phyloP scores from a whole-genome alignment of 1,140 invertebrate genomes.

The Tenebrio molitor region DNA sequence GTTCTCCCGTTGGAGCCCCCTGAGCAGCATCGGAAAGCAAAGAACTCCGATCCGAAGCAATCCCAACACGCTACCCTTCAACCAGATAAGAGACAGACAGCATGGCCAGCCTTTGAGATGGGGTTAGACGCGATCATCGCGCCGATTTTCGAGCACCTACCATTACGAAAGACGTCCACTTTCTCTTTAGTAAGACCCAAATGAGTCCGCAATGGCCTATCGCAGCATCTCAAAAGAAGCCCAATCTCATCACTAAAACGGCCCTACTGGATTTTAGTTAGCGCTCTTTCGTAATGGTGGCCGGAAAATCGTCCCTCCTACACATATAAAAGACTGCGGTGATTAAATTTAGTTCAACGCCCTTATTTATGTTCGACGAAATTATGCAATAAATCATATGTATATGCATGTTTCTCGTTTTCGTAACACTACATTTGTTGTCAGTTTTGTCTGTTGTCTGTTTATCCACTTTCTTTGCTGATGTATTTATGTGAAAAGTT shows the following conservation, averaged over 20 bases:
- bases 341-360: constrained; percentile 14
- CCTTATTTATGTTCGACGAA: constrained; percentile 24
- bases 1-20: constrained; percentile 60
- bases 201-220: constrained; percentile 18
- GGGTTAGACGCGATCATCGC: constrained; percentile 52
- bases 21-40: constrained; percentile 60
- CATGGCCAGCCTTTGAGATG: constrained; percentile 61
- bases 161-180: not conserved
- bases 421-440: not conserved
- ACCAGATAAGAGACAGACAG: constrained; percentile 52
- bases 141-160: not conserved
- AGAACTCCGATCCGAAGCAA: constrained; percentile 59
- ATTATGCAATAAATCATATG: constrained; percentile 33
- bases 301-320: constrained; percentile 20
- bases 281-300: not conserved
- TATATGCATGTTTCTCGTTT: constrained; percentile 46
- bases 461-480: constrained; percentile 1
- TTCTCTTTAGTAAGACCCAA: not conserved
- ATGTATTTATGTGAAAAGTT: constrained; percentile 35
- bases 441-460: constrained; percentile 21
- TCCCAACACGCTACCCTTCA: constrained; percentile 44
- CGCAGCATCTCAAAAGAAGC: constrained; percentile 1
- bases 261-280: constrained; percentile 12
- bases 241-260: constrained; percentile 6
- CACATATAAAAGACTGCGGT: constrained; percentile 38